Evolutionary conservation across 2,888 invertebrate genomes (phyloP).

Genomic region (Agriotes lineatus): DNA sequence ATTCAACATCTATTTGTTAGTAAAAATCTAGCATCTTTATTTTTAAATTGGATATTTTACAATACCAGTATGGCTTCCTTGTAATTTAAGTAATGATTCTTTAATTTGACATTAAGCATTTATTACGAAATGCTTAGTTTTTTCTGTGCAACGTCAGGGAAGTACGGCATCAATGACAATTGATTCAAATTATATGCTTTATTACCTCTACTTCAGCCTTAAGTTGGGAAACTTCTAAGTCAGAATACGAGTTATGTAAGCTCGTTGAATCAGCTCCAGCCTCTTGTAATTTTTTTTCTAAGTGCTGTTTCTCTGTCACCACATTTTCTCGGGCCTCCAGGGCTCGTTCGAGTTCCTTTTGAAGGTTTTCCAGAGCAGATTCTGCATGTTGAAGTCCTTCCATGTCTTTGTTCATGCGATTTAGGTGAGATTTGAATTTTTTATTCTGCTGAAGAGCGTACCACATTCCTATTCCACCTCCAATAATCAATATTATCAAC

Average conservation of each 20-base stretch:
- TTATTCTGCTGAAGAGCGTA: slow-evolving; percentile 93
- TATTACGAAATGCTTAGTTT: no score
- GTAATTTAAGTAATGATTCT: no score
- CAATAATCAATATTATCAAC: slow-evolving; percentile 84
- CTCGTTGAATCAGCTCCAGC: slow-evolving; percentile 75
- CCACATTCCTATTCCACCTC: slow-evolving; percentile 91
- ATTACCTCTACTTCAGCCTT: slow-evolving; percentile 87
- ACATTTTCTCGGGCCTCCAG: slow-evolving; percentile 86
- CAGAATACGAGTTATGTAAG: slow-evolving; percentile 81
- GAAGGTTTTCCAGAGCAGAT: slow-evolving; percentile 86
- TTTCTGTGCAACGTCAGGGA: not conserved
- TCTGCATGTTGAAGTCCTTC: slow-evolving; percentile 92
- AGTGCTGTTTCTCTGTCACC: slow-evolving; percentile 83
- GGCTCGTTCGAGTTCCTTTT: slow-evolving; percentile 86
- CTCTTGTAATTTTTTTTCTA: slow-evolving; percentile 84
- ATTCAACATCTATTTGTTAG: no score
- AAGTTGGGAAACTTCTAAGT: slow-evolving; percentile 83
- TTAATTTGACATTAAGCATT: no score
- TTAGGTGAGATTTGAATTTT: slow-evolving; percentile 86
- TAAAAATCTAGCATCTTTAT: no score
- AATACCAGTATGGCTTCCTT: no score
- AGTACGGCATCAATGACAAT: not conserved
- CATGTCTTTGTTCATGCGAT: slow-evolving; percentile 94
- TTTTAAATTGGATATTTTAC: no score
- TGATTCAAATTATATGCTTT: not conserved